Evolutionary conservation across 2,888 invertebrate species (phyloP).

Genomic region (Drosophila flavopinicola): DNA sequence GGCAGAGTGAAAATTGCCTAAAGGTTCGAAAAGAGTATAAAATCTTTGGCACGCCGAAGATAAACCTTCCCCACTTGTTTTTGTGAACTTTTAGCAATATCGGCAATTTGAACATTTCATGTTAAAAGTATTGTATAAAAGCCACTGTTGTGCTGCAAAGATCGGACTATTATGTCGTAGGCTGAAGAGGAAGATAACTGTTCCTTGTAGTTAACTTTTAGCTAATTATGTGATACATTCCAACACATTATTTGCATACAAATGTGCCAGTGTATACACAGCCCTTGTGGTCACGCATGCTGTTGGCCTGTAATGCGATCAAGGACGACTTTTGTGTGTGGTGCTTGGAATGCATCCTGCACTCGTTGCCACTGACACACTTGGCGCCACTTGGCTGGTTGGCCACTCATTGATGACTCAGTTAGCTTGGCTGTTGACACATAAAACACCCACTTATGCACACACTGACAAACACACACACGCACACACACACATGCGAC

Average conservation of each 20-base stretch:
- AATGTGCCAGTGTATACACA: neutral
- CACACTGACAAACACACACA: neutral
- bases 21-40: too few species aligned
- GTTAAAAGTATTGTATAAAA: too few species aligned
- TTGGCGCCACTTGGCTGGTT: constrained; percentile 40
- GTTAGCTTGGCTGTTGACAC: constrained; percentile 54
- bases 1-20: too few species aligned
- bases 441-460: constrained; percentile 44
- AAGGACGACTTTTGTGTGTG: constrained; percentile 39
- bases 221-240: neutral
- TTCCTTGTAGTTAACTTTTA: too few species aligned
- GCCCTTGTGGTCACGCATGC: too few species aligned
- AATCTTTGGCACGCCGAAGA: too few species aligned
- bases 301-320: constrained; percentile 46
- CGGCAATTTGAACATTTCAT: too few species aligned
- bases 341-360: constrained; percentile 5
- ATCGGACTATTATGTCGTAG: too few species aligned
- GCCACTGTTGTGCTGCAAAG: too few species aligned
- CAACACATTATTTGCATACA: constrained; percentile 12
- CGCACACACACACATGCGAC: neutral
- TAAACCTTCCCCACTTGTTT: too few species aligned
- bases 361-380: constrained; percentile 48
- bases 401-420: constrained; percentile 43
- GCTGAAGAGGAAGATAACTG: too few species aligned
- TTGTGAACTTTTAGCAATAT: too few species aligned